Evolutionary conservation across 2,797 vertebrate genomes (phyloP), one percentile per base, ranked within the genome.

Genomic region (Hippoglossus hippoglossus): DNA sequence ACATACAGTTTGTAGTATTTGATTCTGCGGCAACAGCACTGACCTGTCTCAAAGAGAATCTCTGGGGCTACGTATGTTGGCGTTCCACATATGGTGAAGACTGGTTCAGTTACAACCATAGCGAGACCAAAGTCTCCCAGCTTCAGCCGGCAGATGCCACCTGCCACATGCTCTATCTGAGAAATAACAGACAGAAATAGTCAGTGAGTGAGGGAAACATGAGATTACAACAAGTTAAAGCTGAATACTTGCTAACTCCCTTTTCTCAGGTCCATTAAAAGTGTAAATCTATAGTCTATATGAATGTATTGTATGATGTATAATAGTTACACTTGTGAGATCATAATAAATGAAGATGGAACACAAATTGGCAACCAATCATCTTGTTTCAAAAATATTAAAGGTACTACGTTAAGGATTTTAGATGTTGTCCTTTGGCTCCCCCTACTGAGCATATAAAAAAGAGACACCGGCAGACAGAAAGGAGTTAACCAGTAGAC

Each of bases 21-120:
- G 51, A 55, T 41, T 56, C 19, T 16, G 21, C 44, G 24, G 12
- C 22, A 36, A 67, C 26, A 13, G 28, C 44, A 72, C 90, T 88
- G 67, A 98, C 98, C 98, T 92, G 96, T 97, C 91, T 99, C 98
- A 73, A 93, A 94, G 70, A 99, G 96, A 90, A 99, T 99, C 91
- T 99, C 98, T 3, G 98, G 98, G 56, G 98, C 98, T 39, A 99
- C 98, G 3, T 99, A 99, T 0, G 98, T 99, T 3, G 98, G 98
- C 19, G 98, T 99, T 71, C 98, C 98, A 77, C 98, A 99, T 26
- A 99, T 96, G 4, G 98, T 99, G 87, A 97, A 99, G 86, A 99
- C 95, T 1, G 97, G 98, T 79, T 98, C 97, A 1, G 96, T 97
- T 75, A 99, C 96, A 41, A 96, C 94, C 90, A 98, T 96, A 25